phyloP scores from a whole-genome alignment of 2,888 invertebrate genomes.

The Melikaiella ostensackeni region DNA sequence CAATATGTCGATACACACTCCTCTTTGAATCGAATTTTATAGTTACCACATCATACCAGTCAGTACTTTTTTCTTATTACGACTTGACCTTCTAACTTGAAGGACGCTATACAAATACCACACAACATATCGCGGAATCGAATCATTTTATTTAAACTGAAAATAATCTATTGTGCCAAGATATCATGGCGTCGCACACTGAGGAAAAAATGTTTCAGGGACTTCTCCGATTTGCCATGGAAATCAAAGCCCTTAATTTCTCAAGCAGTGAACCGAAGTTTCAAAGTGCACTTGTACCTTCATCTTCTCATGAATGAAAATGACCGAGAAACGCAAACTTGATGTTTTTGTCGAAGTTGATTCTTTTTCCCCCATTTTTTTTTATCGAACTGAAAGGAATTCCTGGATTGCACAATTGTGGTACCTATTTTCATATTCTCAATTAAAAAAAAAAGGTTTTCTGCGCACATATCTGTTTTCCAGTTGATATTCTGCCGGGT shows the following conservation, averaged over 20 bases:
- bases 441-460: background rate
- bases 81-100: slow-evolving; percentile 9
- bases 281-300: slow-evolving; percentile 21
- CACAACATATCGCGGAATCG: background rate
- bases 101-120: background rate
- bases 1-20: background rate
- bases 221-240: background rate
- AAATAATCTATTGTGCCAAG: background rate
- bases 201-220: background rate
- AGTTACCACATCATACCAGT: slow-evolving; percentile 23
- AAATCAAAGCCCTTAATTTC: background rate
- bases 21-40: slow-evolving; percentile 12
- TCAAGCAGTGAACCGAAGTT: background rate
- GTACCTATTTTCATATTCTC: background rate
- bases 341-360: background rate
- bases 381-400: background rate
- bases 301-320: background rate
- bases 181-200: background rate
- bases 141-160: slow-evolving; percentile 4
- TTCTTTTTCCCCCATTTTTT: background rate
- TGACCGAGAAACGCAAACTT: background rate
- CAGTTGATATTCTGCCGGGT: slow-evolving; percentile 7
- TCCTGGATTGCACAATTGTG: background rate
- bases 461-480: slow-evolving; percentile 14
- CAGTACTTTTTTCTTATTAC: slow-evolving; percentile 32